phyloP scores from a whole-genome alignment of 2,113 vertebrate species.

The Eidolon helvum region DNA sequence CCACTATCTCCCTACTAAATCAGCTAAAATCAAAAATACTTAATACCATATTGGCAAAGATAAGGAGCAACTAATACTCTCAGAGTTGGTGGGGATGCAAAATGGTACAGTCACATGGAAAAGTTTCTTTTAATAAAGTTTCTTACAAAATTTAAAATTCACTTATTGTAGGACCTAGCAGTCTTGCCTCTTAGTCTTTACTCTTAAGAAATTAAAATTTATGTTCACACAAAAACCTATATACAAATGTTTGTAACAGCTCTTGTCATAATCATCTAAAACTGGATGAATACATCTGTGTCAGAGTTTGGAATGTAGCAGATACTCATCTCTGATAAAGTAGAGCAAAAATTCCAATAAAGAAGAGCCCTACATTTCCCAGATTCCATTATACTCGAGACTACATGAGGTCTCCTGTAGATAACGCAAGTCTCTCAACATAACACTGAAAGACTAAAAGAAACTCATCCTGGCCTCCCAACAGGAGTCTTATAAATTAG shows the following conservation, averaged over 20 bases:
- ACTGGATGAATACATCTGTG: neutral
- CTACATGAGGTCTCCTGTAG: neutral
- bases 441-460: neutral
- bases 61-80: neutral
- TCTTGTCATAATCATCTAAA: neutral
- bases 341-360: neutral
- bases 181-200: neutral
- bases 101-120: neutral
- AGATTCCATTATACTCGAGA: neutral
- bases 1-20: neutral
- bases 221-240: neutral
- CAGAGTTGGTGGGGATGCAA: neutral
- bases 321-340: neutral
- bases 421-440: neutral
- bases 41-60: neutral
- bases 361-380: neutral
- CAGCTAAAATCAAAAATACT: neutral
- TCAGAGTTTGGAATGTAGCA: neutral
- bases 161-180: neutral
- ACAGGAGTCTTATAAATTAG: neutral
- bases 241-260: neutral
- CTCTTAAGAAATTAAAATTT: neutral
- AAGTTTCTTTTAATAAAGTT: neutral
- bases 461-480: neutral
- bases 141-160: neutral